phyloP scores from a whole-genome alignment of 2,888 invertebrate species.

The Zonitis immaculata region DNA sequence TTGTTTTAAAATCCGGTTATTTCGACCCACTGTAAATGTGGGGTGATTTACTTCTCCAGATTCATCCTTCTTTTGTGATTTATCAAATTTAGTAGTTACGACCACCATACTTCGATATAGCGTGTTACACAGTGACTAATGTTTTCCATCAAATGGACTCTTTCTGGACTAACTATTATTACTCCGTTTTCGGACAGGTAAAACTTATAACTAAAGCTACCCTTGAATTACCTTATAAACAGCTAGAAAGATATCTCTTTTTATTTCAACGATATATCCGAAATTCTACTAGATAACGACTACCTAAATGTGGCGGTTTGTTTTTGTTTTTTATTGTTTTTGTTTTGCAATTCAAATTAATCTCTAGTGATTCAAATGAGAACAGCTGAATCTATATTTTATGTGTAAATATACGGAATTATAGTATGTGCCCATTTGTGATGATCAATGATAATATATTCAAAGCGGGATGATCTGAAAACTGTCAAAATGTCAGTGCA shows the following conservation, averaged over 20 bases:
- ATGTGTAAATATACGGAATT: neutral
- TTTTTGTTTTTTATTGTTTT: neutral
- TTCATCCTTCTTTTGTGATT: constrained; percentile 28
- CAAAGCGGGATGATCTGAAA: neutral
- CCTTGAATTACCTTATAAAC: neutral
- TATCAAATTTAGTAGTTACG: constrained; percentile 10
- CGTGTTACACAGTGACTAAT: constrained; percentile 13
- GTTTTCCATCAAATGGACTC: constrained; percentile 5
- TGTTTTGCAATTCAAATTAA: neutral
- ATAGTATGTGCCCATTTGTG: neutral
- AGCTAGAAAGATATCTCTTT: neutral
- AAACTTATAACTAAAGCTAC: neutral
- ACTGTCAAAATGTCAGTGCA: neutral
- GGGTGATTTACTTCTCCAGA: constrained; percentile 28
- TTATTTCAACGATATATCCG: neutral
- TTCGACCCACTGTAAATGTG: constrained; percentile 33
- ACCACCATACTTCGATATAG: constrained; percentile 9
- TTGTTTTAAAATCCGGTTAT: constrained; percentile 36
- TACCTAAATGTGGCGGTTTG: neutral
- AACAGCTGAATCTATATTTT: neutral
- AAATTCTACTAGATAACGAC: neutral
- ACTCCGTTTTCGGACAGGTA: constrained; percentile 15
- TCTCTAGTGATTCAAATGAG: neutral
- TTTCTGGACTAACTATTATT: constrained; percentile 20
- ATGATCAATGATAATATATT: constrained; percentile 2